phyloP scores from a whole-genome alignment of 2,797 vertebrate genomes.

The Sitta carolinensis region DNA sequence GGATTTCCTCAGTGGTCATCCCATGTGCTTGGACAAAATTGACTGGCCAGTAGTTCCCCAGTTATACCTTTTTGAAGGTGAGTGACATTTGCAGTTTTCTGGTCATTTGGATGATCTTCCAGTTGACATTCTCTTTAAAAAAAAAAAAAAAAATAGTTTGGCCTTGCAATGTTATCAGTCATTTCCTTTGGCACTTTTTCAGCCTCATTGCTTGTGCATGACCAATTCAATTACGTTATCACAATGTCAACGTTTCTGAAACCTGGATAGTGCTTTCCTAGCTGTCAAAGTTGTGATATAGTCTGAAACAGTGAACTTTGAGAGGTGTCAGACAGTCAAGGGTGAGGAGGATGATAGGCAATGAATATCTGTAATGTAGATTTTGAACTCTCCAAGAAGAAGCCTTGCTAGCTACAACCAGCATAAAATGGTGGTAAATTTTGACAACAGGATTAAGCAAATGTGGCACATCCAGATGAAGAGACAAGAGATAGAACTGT shows the following conservation, averaged over 20 bases:
- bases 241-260: neutral
- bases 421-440: neutral
- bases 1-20: neutral
- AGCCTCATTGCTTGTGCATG: neutral
- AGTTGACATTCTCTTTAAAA: neutral
- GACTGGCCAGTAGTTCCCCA: neutral
- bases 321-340: neutral
- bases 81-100: neutral
- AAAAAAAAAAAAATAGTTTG: neutral
- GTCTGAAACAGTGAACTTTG: neutral
- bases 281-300: neutral
- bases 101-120: neutral
- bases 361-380: neutral
- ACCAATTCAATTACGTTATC: neutral
- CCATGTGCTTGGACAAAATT: neutral
- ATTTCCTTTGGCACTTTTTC: neutral
- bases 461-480: neutral
- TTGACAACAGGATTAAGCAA: neutral
- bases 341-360: neutral
- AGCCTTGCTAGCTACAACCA: neutral
- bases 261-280: neutral
- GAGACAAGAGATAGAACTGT: accelerated
- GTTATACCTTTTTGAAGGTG: neutral
- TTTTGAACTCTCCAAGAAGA: neutral
- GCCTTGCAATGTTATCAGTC: neutral